Evolutionary conservation across 2,113 vertebrate genomes (phyloP).

Genomic region (Xerus inauris): DNA sequence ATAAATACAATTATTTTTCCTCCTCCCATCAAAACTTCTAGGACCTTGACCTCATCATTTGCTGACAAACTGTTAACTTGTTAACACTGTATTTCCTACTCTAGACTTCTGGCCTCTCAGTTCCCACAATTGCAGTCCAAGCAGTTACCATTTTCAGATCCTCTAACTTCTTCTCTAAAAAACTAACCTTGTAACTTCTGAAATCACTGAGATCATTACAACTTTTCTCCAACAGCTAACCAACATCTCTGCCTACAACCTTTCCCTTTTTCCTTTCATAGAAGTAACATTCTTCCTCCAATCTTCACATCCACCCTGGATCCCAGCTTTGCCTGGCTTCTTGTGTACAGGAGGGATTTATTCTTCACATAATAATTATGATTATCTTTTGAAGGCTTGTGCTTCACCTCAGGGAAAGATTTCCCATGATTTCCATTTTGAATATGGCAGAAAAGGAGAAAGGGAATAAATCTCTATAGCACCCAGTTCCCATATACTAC

Average conservation of each 20-base stretch:
- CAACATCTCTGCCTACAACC: not conserved
- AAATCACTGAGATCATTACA: not conserved
- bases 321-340: not conserved
- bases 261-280: not conserved
- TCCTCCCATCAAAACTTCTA: not conserved
- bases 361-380: not conserved
- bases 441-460: not conserved
- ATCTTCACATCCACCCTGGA: not conserved
- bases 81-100: not conserved
- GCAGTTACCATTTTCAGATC: rapidly evolving
- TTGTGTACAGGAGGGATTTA: not conserved
- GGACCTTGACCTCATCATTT: not conserved
- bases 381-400: not conserved
- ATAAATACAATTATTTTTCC: not conserved
- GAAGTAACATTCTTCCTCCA: not conserved
- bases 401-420: not conserved
- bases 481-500: not conserved
- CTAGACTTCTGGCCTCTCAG: not conserved
- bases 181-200: not conserved
- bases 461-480: not conserved
- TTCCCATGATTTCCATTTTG: not conserved
- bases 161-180: not conserved
- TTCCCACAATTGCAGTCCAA: not conserved
- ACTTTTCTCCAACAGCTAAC: not conserved
- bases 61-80: not conserved